Evolutionary conservation across 2,888 invertebrate genomes (phyloP).

Genomic region (Ophonus ardosiacus): DNA sequence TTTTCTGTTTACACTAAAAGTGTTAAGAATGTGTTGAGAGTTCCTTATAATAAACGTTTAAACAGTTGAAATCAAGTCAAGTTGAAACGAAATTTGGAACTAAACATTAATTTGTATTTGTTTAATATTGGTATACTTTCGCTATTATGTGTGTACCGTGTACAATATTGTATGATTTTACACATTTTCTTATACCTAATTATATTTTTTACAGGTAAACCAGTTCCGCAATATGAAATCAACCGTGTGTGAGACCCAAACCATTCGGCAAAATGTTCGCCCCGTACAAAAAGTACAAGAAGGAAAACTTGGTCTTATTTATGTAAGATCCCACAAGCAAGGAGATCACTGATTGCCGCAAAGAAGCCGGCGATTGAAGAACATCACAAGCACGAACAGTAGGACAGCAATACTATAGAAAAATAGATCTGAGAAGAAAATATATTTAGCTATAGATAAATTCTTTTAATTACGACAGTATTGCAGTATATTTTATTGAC

Average conservation of each 20-base stretch:
- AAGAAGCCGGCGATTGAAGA: not conserved
- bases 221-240: conserved; percentile 73
- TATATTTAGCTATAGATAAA: not conserved
- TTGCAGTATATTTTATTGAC: too few relatives aligned
- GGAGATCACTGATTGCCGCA: conserved; percentile 66
- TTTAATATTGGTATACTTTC: too few relatives aligned
- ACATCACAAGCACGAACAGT: conserved; percentile 25
- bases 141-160: too few relatives aligned
- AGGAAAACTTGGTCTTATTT: conserved; percentile 73
- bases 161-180: not conserved
- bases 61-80: too few relatives aligned
- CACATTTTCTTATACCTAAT: not conserved
- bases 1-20: too few relatives aligned
- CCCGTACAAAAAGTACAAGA: conserved; percentile 72
- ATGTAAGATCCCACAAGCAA: conserved; percentile 73
- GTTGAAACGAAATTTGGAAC: too few relatives aligned
- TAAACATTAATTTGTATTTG: too few relatives aligned
- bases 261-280: conserved; percentile 73
- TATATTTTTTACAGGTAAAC: conserved; percentile 69
- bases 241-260: conserved; percentile 73
- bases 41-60: too few relatives aligned
- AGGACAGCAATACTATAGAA: conserved; percentile 4
- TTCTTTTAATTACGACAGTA: not conserved
- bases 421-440: conserved; percentile 41
- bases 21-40: too few relatives aligned